Conservation (phyloP, 2,888 invertebrate species). For the Amaurobius ferox region DNA sequence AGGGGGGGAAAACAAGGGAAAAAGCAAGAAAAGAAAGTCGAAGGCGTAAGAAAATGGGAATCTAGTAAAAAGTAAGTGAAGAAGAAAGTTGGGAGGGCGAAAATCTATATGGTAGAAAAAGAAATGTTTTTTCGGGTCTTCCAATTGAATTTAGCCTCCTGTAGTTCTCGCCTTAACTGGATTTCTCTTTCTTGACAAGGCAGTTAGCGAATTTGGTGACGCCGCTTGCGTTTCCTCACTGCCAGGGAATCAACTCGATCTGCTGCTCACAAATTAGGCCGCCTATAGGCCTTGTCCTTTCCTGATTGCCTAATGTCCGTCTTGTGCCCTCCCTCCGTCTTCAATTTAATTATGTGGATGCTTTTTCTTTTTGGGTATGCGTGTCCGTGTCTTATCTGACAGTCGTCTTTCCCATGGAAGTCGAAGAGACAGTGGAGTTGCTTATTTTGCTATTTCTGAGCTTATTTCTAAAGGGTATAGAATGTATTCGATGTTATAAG, state of each 20-base stretch:
- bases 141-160: constrained; percentile 60
- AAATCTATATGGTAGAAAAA: constrained; percentile 30
- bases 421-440: not conserved
- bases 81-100: constrained; percentile 12
- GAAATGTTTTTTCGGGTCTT: constrained; percentile 47
- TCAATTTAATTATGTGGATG: constrained; percentile 57
- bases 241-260: constrained; percentile 31
- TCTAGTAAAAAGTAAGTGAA: constrained; percentile 52
- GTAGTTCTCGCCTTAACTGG: constrained; percentile 62
- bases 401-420: too few species aligned
- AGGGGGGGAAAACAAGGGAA: not conserved
- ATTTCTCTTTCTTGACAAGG: constrained; percentile 63
- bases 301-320: constrained; percentile 57
- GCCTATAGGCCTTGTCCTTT: constrained; percentile 69
- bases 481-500: too few species aligned
- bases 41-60: constrained; percentile 38
- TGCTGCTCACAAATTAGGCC: constrained; percentile 66
- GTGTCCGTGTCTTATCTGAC: not conserved
- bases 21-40: constrained; percentile 7
- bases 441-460: too few species aligned
- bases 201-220: constrained; percentile 68
- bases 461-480: too few species aligned
- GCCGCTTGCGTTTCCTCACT: constrained; percentile 33
- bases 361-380: not conserved
- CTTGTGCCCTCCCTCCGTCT: constrained; percentile 22